Conservation (phyloP, 2,888 invertebrate genomes). For the Ligdia adustata region DNA sequence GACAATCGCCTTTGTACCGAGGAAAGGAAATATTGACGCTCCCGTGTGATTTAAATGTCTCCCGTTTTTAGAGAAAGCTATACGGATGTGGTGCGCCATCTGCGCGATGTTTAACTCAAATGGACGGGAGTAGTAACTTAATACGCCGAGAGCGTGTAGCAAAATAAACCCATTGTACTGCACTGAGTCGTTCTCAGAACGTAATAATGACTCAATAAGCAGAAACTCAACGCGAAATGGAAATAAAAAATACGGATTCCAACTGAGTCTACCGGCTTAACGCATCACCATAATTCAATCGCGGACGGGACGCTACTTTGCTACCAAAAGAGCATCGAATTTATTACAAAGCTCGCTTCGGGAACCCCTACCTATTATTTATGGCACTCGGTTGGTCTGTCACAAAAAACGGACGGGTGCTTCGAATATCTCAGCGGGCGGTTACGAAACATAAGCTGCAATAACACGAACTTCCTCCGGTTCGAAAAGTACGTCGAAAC, state of each 20-base stretch:
- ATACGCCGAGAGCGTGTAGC: constrained; percentile 59
- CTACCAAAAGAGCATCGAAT: constrained; percentile 82
- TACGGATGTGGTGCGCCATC: constrained; percentile 73
- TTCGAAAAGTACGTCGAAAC: constrained; percentile 55
- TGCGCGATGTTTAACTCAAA: constrained; percentile 78
- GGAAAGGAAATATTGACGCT: constrained; percentile 78
- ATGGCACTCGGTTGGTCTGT: constrained; percentile 82
- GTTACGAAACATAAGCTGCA: constrained; percentile 80
- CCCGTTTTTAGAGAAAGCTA: constrained; percentile 81
- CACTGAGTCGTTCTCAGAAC: constrained; percentile 62
- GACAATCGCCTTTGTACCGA: constrained; percentile 69
- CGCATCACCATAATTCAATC: constrained; percentile 83
- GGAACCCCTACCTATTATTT: constrained; percentile 83
- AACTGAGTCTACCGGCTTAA: constrained; percentile 75
- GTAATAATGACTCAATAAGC: constrained; percentile 58
- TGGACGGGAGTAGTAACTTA: constrained; percentile 72
- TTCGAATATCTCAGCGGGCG: constrained; percentile 81
- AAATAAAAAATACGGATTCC: constrained; percentile 73
- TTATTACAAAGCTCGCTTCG: constrained; percentile 80
- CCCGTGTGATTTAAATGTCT: constrained; percentile 78
- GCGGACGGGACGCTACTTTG: constrained; percentile 69
- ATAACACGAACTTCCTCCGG: constrained; percentile 81
- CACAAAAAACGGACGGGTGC: constrained; percentile 83
- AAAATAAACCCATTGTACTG: constrained; percentile 68
- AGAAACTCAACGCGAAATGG: constrained; percentile 67